These are phyloP conservation scores for Danio tinwini DNA, from an alignment of 2,797 vertebrate genomes.

Conservation along the genomic window DNA sequence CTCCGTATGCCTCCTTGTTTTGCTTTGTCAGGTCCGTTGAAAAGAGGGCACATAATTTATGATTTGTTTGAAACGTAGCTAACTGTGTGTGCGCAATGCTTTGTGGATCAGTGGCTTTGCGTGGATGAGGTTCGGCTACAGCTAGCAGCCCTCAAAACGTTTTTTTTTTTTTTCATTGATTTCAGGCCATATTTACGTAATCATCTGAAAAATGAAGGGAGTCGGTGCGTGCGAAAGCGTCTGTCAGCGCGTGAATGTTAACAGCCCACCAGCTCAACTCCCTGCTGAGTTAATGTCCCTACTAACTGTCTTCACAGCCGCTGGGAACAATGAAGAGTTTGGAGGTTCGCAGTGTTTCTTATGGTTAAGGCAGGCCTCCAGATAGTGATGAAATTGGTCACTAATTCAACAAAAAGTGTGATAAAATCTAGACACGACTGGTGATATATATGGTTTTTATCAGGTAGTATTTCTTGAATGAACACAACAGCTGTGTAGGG, in stretches of 20 bases:
- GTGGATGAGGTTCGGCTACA: conserved; percentile 33
- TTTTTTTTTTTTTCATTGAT: conserved; percentile 1
- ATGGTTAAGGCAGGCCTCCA: background rate
- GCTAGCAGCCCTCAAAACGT: conserved; percentile 4
- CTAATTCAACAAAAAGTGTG: background rate
- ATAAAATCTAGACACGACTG: background rate
- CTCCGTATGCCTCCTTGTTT: conserved; percentile 40
- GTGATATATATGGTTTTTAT: background rate
- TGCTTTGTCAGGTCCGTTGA: conserved; percentile 43
- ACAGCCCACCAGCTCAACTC: conserved; percentile 45
- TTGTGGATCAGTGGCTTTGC: conserved; percentile 29
- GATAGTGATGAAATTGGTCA: background rate
- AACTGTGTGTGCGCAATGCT: conserved; percentile 34
- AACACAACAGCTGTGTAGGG: too few relatives aligned
- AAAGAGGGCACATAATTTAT: conserved; percentile 32
- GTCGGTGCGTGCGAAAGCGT: conserved; percentile 28
- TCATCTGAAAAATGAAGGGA: conserved; percentile 39
- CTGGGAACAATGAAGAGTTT: conserved; percentile 26
- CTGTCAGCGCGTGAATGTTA: conserved; percentile 46
- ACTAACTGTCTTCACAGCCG: conserved; percentile 28
- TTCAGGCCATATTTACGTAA: conserved; percentile 42
- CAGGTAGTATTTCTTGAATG: background rate
- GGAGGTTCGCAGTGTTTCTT: conserved; percentile 10
- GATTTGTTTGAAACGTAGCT: conserved; percentile 43
- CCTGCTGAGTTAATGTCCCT: conserved; percentile 41